Conservation (phyloP, 2,797 vertebrate species). For the Antrozous pallidus region DNA sequence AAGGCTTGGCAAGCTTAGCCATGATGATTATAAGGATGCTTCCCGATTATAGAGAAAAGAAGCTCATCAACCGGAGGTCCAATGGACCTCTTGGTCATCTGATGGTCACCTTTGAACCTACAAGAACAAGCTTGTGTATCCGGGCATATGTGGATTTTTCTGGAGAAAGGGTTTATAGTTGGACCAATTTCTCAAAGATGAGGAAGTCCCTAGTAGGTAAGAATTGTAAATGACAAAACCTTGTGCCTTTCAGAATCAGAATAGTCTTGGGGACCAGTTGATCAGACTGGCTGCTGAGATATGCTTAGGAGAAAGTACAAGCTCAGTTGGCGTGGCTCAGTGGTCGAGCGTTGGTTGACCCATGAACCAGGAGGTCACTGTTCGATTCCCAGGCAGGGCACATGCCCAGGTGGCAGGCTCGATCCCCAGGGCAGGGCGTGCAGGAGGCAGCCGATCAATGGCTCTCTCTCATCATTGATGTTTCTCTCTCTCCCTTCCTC, state of each 20-base stretch:
- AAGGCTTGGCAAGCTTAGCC: neutral
- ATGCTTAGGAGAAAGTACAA: neutral
- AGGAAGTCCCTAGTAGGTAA: neutral
- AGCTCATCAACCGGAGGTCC: neutral
- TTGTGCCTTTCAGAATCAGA: neutral
- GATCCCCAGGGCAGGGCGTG: too few species aligned
- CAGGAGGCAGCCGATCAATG: too few species aligned
- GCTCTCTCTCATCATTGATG: too few species aligned
- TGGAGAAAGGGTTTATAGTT: neutral
- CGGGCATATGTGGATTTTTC: neutral
- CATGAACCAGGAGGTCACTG: too few species aligned
- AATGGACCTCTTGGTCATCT: neutral
- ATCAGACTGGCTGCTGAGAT: neutral
- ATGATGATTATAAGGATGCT: neutral
- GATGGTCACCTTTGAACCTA: neutral
- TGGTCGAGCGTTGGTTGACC: too few species aligned
- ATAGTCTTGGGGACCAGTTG: neutral
- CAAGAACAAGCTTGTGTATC: neutral
- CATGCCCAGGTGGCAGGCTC: too few species aligned
- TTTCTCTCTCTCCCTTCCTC: too few species aligned
- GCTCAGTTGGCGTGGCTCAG: too few species aligned
- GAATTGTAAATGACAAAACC: neutral
- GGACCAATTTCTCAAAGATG: neutral
- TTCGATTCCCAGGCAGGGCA: too few species aligned
- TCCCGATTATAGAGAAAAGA: neutral